Percentiles rank a stretch among this genome's conserved stretches.
These are phyloP conservation scores for Tauraco erythrolophus DNA, from an alignment of 2,113 vertebrate species.

Conservation along the genomic window DNA sequence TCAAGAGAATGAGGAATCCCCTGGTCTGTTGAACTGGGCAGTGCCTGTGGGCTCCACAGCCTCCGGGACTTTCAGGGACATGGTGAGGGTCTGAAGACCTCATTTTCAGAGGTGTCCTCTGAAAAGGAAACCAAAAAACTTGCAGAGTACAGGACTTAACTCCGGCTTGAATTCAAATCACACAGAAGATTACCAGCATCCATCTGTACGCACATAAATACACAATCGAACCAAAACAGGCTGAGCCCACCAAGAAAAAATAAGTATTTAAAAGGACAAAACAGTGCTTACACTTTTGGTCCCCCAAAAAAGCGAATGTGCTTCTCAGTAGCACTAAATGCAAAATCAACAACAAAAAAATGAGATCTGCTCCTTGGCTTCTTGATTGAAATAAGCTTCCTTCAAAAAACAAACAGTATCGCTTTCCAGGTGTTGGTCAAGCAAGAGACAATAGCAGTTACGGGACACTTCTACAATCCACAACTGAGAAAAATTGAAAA, in stretches of 20 bases:
- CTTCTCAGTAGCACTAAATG: background rate
- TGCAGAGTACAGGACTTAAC: background rate
- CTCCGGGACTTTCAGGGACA: background rate
- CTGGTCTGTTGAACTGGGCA: background rate
- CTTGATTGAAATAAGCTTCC: background rate
- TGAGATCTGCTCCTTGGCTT: background rate
- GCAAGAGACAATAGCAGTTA: background rate
- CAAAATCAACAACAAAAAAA: background rate
- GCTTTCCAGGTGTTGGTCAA: background rate
- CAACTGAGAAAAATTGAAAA: slow-evolving; percentile 20
- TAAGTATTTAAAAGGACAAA: background rate
- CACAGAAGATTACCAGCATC: background rate
- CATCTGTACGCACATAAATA: background rate
- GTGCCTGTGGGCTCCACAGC: background rate
- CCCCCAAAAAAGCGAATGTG: no score
- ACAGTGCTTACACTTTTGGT: background rate
- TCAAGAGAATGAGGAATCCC: background rate
- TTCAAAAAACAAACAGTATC: background rate
- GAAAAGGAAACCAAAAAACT: background rate
- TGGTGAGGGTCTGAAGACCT: background rate
- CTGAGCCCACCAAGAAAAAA: background rate
- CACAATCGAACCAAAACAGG: background rate
- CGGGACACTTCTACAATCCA: background rate
- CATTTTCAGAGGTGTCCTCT: background rate
- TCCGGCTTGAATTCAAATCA: background rate